Base-by-base conservation (phyloP, 2,888 invertebrate genomes). In the Drosophila emarginata region DNA sequence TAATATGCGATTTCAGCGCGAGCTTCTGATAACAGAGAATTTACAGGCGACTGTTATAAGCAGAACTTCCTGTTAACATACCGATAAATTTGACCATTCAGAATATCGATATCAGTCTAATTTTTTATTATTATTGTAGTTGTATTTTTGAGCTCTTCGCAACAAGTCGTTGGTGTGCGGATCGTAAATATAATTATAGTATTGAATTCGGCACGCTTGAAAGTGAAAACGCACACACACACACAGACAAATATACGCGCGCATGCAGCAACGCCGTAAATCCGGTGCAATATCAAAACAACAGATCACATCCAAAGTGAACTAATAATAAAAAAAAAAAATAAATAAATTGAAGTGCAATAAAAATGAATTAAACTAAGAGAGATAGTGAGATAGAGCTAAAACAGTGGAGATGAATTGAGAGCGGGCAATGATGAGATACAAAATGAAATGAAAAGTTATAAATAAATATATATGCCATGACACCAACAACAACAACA, bases 381-480 rank as follows among this genome's bases (percentile, higher is more conserved):
- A 59, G 61, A 71, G 45, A 45, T 45, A 12, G 45, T 45, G 45
- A 12, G 45, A 45, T 45, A 45, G 12, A 45, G 45, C 32, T 32
- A 32, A 32, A 45, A 4, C 11, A 45, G 18, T 18, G 21, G 45
- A 45, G 45, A 45, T 45, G 45, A 45, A 21, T 45, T 45, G 45
- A 45, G 45, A 45, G 45, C 45, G 18, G 12, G 4, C 45, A 45
- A 64, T 66, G 67, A 71, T 76, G 82, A 87, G 76, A 76, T 76
- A 74, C 76, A 81, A 83, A 83, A 85, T 79, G 88, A 84, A 88
- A 84, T 84, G 87, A 83, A 83, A 84, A 88, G 89, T 85, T 85
- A 85, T 72, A 85, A 85, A 85, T 85, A 85, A 84, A 88, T 87
- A 88, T 72, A 86, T 79, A 77, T 76, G 87, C 84, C 88, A 84